A percentile compares a stretch with the other conserved stretches of the same genome.
Evolutionary conservation across 2,113 vertebrate genomes (phyloP).

Genomic region (Austrofundulus limnaeus): DNA sequence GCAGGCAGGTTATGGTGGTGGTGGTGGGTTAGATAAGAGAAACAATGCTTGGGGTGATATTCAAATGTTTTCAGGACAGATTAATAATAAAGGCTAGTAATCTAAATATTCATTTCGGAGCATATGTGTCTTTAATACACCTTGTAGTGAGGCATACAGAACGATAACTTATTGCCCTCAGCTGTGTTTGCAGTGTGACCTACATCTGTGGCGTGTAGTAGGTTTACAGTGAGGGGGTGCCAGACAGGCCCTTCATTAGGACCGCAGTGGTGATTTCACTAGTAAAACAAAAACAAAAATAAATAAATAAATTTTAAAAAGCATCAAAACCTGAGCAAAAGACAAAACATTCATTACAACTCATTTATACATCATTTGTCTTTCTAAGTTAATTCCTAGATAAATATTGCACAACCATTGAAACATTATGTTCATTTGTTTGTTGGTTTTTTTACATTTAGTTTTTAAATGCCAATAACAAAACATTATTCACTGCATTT

Average conservation of each 20-base stretch:
- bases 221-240: conserved; percentile 32
- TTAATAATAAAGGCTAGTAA: conserved; percentile 62
- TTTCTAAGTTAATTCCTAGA: no score
- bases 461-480: no score
- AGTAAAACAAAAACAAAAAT: no score
- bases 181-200: conserved; percentile 70
- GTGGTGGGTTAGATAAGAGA: conserved; percentile 69
- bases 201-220: conserved; percentile 58
- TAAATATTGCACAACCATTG: no score
- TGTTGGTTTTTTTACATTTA: no score
- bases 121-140: conserved; percentile 74
- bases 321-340: neutral
- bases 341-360: neutral
- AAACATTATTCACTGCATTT: no score
- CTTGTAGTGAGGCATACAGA: conserved; percentile 57
- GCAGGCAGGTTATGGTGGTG: conserved; percentile 44
- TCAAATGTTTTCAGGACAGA: conserved; percentile 73
- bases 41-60: conserved; percentile 77
- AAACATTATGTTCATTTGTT: no score
- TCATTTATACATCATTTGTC: no score
- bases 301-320: no score
- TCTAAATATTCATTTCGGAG: conserved; percentile 75
- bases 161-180: conserved; percentile 57
- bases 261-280: conserved; percentile 11
- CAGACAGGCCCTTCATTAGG: neutral